A percentile compares a stretch with the other conserved stretches of the same genome.
phyloP scores from a whole-genome alignment of 2,797 vertebrate genomes.

The Oophaga sylvatica region DNA sequence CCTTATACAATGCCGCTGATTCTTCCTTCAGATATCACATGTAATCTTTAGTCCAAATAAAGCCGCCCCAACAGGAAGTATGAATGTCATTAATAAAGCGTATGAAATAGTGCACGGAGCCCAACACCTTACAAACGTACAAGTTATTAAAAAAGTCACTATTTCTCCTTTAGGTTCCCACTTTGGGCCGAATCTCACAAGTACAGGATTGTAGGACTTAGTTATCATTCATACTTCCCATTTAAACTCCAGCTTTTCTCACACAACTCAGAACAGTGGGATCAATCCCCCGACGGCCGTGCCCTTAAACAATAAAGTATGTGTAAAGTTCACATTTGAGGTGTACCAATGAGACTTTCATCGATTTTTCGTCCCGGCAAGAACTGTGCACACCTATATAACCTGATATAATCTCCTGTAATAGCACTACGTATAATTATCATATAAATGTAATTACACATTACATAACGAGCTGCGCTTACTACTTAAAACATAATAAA shows the following conservation, averaged over 20 bases:
- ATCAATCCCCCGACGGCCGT: not conserved
- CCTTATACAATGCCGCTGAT: not conserved
- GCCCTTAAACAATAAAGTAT: not conserved
- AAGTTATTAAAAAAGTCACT: not conserved
- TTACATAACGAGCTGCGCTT: not conserved
- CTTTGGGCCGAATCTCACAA: not conserved
- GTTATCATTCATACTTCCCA: not conserved
- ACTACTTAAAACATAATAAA: conserved; percentile 4
- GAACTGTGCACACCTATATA: conserved; percentile 1
- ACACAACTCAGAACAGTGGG: not conserved
- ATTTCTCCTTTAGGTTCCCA: not conserved
- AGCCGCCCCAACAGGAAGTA: conserved; percentile 7
- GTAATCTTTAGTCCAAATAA: conserved; percentile 1
- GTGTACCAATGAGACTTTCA: not conserved
- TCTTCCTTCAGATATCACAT: conserved; percentile 11
- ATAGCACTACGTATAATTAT: conserved; percentile 44
- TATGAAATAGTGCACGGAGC: not conserved
- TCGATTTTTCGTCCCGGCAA: not conserved
- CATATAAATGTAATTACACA: conserved; percentile 39
- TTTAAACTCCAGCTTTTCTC: not conserved
- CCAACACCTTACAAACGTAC: not conserved
- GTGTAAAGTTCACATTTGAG: not conserved
- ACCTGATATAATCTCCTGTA: conserved; percentile 24
- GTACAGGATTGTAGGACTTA: not conserved
- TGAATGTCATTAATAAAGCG: not conserved